Evolutionary conservation across 1,140 invertebrate species (phyloP).

Genomic region (Notospermus geniculatus): DNA sequence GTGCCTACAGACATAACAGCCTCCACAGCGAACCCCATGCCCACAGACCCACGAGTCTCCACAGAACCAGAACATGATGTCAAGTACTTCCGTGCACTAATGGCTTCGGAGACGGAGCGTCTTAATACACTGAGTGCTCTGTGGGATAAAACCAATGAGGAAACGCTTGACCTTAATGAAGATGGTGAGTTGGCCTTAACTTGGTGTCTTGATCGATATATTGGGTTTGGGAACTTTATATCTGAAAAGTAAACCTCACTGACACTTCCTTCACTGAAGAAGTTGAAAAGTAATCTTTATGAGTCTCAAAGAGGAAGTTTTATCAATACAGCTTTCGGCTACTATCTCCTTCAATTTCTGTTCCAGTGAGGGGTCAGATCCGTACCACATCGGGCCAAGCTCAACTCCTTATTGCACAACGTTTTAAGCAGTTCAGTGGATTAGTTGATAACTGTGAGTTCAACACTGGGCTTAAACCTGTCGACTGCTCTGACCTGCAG

Average conservation of each 20-base stretch:
- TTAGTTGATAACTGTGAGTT: constrained; percentile 67
- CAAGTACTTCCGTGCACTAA: constrained; percentile 36
- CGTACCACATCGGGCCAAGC: constrained; percentile 69
- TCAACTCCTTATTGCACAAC: constrained; percentile 65
- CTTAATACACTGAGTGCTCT: constrained; percentile 30
- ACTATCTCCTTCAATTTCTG: constrained; percentile 6
- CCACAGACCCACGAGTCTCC: neutral
- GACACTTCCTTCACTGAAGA: neutral
- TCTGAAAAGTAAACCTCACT: too few relatives aligned
- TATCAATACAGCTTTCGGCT: neutral
- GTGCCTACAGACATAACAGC: neutral
- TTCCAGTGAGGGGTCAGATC: constrained; percentile 61
- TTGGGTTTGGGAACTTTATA: neutral
- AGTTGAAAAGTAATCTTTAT: constrained; percentile 2
- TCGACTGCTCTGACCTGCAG: constrained; percentile 67
- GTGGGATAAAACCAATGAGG: constrained; percentile 31
- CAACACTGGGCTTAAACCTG: constrained; percentile 61
- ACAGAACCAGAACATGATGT: constrained; percentile 33
- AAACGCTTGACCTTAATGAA: constrained; percentile 29
- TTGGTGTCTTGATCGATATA: neutral
- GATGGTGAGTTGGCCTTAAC: constrained; percentile 33
- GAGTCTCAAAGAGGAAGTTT: neutral
- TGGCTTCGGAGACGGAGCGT: constrained; percentile 32
- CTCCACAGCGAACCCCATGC: neutral
- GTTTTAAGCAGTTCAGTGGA: constrained; percentile 66